Evolutionary conservation across 2,113 vertebrate species (phyloP).

Genomic region (Silurus glanis): DNA sequence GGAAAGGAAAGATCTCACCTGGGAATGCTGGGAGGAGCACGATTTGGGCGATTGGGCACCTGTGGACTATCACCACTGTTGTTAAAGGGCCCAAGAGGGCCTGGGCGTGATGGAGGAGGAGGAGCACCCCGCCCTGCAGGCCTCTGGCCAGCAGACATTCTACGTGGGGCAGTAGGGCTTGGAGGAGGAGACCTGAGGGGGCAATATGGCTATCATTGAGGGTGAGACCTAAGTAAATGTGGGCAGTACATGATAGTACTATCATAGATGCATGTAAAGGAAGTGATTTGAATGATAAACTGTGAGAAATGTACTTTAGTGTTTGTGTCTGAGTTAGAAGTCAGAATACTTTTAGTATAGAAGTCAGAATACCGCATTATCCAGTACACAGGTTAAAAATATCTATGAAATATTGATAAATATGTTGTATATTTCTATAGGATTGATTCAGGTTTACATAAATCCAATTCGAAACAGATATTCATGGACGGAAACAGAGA

Average conservation of each 20-base stretch:
- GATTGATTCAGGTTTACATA: not conserved
- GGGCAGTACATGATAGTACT: not conserved
- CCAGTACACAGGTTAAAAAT: not conserved
- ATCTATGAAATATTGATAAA: not conserved
- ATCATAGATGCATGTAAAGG: not conserved
- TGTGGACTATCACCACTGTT: slow-evolving; percentile 84
- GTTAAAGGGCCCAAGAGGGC: slow-evolving; percentile 81
- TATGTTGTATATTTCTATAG: not conserved
- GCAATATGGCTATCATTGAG: not conserved
- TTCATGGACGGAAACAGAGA: too few relatives aligned
- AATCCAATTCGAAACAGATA: too few relatives aligned
- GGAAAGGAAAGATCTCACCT: slow-evolving; percentile 75
- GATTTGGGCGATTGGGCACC: slow-evolving; percentile 85
- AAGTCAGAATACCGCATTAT: too few relatives aligned
- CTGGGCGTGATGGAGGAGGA: slow-evolving; percentile 83
- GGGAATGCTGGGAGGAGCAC: slow-evolving; percentile 89
- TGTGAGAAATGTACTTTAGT: not conserved
- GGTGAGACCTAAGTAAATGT: not conserved
- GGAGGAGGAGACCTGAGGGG: slow-evolving; percentile 81
- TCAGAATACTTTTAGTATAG: too few relatives aligned
- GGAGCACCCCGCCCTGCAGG: slow-evolving; percentile 81
- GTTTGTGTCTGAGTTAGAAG: too few relatives aligned
- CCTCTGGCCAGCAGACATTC: slow-evolving; percentile 79
- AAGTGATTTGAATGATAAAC: not conserved
- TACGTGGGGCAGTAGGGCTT: slow-evolving; percentile 81